These are phyloP conservation scores for Climacteris rufus DNA, from an alignment of 2,113 vertebrate species.

Conservation along the genomic window DNA sequence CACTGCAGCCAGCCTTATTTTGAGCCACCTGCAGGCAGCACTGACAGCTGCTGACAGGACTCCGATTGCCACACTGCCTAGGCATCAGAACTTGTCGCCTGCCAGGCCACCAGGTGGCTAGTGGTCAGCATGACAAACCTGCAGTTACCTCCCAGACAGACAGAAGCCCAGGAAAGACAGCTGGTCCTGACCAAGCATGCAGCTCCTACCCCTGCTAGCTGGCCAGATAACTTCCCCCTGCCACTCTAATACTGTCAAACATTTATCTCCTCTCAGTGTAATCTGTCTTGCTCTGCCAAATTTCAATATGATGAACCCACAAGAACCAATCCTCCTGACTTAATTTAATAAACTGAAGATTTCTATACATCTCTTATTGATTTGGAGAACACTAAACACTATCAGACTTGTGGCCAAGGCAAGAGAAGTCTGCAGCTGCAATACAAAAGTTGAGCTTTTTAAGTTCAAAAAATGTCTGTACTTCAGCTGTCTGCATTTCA, in stretches of 20 bases:
- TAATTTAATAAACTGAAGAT: neutral
- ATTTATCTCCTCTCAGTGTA: neutral
- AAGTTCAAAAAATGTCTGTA: neutral
- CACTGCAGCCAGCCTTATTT: no score
- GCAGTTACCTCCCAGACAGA: neutral
- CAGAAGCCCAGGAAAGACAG: neutral
- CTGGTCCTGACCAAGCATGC: neutral
- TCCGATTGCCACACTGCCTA: no score
- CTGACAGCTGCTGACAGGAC: no score
- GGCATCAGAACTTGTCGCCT: no score
- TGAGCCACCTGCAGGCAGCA: no score
- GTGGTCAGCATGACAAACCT: no score
- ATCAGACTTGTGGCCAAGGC: neutral
- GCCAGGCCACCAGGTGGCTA: no score
- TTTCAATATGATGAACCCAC: neutral
- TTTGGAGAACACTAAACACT: neutral
- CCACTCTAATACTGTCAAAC: neutral
- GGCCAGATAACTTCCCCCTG: neutral
- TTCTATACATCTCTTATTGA: neutral
- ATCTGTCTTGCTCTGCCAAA: neutral
- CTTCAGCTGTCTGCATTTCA: neutral
- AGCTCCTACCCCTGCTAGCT: neutral
- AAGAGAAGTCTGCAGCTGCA: neutral
- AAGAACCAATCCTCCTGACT: neutral
- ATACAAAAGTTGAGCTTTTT: neutral